Base-by-base conservation (phyloP, 2,113 vertebrate genomes). In the Pomatorhinus ruficollis region DNA sequence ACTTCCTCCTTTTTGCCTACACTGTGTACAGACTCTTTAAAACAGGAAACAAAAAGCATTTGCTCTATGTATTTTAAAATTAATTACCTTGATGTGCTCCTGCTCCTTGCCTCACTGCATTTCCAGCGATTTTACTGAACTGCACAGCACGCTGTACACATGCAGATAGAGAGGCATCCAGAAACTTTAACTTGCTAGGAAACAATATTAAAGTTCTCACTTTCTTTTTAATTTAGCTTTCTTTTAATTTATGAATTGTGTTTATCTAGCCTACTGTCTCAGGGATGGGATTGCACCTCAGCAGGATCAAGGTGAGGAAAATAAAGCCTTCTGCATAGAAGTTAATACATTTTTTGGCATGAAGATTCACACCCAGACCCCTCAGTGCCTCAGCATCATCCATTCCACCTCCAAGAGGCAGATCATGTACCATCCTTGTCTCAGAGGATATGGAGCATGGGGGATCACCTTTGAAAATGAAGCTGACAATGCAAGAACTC, bases 351-450 rank as follows among this genome's bases (percentile, higher is more conserved):
- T 78, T 92, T 59, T 42, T 57, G 7, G 6, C 31, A 25, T 53
- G 16, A 56, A 44, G 33, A 25, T 11, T 45, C 50, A 57, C 22
- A 45, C 2, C 5, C 61, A 79, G 44, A 30, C 1, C 2, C 15
- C 68, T 57, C 65, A 47, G 50, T 25, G 25, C 12, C 65, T 74
- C 65, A 31, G 63, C 23, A 24, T 13, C 22, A 14, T 15, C 40
- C 22, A 49, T 28, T 40, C 57, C 28, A 49, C 11, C 19, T 37
- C 21, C 37, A 87, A 31, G 63, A 89, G 35, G 31, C 8, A 39
- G 40, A 42, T 25, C 61, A 17, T 0, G 0, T 7, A 10, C 18
- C 4, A 8, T 37, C 49, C 52, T 10, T 60, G 53, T 30, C 25
- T 88, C 56, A 50, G 18, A 71, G 44, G 5, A 6, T 7, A 11